phyloP scores from a whole-genome alignment of 2,797 vertebrate species.

The Peromyscus aztecus region DNA sequence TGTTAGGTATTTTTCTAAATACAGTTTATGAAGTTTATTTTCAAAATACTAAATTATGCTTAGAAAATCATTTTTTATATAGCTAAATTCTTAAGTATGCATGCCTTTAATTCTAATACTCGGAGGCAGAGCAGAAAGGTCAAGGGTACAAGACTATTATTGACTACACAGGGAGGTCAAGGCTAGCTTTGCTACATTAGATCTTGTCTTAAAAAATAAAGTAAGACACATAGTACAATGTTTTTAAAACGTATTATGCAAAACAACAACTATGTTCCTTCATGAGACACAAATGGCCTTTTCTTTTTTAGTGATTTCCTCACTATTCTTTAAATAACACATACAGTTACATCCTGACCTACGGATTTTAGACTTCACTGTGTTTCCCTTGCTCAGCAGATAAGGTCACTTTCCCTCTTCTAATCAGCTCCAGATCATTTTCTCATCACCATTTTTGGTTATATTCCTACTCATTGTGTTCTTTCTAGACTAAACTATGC shows the following conservation, averaged over 20 bases:
- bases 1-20: background rate
- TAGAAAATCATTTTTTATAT: background rate
- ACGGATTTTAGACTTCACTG: background rate
- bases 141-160: background rate
- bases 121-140: background rate
- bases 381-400: background rate
- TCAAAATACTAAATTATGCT: background rate
- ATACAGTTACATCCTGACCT: accelerated
- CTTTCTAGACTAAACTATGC: background rate
- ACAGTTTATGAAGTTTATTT: background rate
- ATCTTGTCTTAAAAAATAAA: background rate
- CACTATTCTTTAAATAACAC: background rate
- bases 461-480: background rate
- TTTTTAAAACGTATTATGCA: background rate
- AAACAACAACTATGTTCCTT: background rate
- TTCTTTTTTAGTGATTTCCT: background rate
- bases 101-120: background rate
- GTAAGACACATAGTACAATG: background rate
- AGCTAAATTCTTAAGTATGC: background rate
- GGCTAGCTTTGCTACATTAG: background rate
- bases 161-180: background rate
- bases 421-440: background rate
- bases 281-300: background rate
- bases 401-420: background rate
- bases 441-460: background rate